Evolutionary conservation across 2,113 vertebrate species (phyloP).

Genomic region (Tupaia chinensis): DNA sequence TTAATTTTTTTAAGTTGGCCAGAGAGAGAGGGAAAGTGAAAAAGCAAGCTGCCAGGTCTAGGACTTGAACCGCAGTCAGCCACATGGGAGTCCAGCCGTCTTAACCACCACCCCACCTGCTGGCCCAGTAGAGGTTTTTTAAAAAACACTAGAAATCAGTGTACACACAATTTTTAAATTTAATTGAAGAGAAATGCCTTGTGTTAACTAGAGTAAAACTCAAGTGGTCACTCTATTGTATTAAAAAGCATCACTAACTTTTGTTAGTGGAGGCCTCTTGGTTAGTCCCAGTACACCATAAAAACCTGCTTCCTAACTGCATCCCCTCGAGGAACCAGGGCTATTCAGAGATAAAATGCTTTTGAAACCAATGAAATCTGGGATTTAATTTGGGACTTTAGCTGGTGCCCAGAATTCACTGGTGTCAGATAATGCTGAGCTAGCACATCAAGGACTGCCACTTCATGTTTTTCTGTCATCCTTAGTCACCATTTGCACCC

Average conservation of each 20-base stretch:
- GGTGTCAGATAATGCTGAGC: background rate
- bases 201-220: background rate
- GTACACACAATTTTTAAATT: background rate
- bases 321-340: background rate
- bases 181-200: background rate
- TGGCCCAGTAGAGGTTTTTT: too few relatives aligned
- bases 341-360: background rate
- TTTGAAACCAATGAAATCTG: background rate
- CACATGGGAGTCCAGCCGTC: too few relatives aligned
- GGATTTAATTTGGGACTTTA: background rate
- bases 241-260: background rate
- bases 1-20: too few relatives aligned
- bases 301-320: background rate
- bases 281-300: background rate
- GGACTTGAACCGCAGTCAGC: too few relatives aligned
- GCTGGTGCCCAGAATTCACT: background rate
- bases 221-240: background rate
- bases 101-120: too few relatives aligned
- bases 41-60: too few relatives aligned
- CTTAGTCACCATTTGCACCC: conserved; percentile 1
- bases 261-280: background rate
- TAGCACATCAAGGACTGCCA: background rate
- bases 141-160: background rate
- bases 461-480: background rate
- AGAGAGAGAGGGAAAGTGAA: too few relatives aligned